Evolutionary conservation across 37 sponge, comb jelly and placozoan species (phyloP), one percentile per base, ranked within the genome.

Genomic region (Halichondria panicea): DNA sequence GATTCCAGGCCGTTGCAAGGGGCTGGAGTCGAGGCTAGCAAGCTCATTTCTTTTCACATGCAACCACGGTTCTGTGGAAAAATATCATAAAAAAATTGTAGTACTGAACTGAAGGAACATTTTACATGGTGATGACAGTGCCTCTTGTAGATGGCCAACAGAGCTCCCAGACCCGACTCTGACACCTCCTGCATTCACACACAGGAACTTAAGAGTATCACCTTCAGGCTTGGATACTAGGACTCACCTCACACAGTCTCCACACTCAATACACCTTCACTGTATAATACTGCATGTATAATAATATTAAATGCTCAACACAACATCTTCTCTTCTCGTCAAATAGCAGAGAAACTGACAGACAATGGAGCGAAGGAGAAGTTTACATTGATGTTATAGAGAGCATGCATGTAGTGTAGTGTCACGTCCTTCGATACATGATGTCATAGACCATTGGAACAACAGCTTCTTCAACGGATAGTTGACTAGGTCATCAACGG

Each of bases 291-390:
- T 65, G 8, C 4, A 9, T 36, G 39, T 35, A 7, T 9, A 65
- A 11, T 36, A 9, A 35, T 9, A 65, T 8, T 12, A 38, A 9
- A 25, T 27, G 38, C 27, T 30, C 4, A n/a, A 43, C 84, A 27
- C 32, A 71, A 77, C 84, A 84, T 84, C 77, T 1, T 32, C 3
- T 53, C 71, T 76, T 4, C 55, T 70, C 4, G 84, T 84, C 36
- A 84, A 43, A 64, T 84, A 84, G 34, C 78, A 84, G 2, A 84
- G 78, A 21, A 84, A 66, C 63, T 84, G 84, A 25, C 78, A 77
- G 4, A 77, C 71, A 25, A 68, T 27, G 48, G 84, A 71, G 0
- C 84, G 77, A 18, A 84, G 71, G n/a, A 63, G 48, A 68, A 76
- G 46, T 77, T 28, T 34, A 84, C 48, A 11, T 77, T 57, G 19